Base-by-base conservation (phyloP, 2,888 invertebrate genomes). In the Cheilosia vernalis region DNA sequence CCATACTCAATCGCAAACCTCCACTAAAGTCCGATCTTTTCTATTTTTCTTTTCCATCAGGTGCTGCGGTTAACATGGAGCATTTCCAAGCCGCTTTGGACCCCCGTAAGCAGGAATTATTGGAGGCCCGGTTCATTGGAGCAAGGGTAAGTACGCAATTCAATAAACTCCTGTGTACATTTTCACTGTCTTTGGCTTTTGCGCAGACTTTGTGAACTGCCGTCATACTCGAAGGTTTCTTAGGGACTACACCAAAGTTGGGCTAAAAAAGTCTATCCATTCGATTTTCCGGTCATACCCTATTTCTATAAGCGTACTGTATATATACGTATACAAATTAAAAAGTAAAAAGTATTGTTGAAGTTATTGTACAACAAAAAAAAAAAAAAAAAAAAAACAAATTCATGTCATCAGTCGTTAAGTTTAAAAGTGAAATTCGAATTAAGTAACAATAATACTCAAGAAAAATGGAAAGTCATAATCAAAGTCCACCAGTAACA, bases 41-140 rank as follows among this genome's bases (percentile, higher is more conserved):
- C 24, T 17, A 30, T 17, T 78, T 24, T 64, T n/a, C 9, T 21
- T 58, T 40, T 30, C 27, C 2, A 15, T 30, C 94, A 96, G 96
- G 96, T 95, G 96, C 95, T 95, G 96, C 96, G 95, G 96, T 96
- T 95, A 96, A 96, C 95, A 97, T 98, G 97, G 97, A 98, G 95
- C 97, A 97, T 94, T 97, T 97, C 95, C 97, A 97, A 94, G 95
- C 97, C 94, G 96, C 96, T 94, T 95, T 99, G 94, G 98, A 99
- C 95, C 98, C 98, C 93, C 96, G 98, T 93, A 99, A 98, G 94
- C 98, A 98, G 94, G 98, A 99, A 95, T 95, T 99, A 93, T 95
- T 99, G 93, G 99, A 99, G 94, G 98, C 98, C 92, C 96, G 99
- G 93, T 98, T 98, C 94, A 95, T 98, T 93, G 98, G 98, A 94